Percentiles rank a stretch among this genome's conserved stretches.
Conservation (phyloP, 1,140 invertebrate species). For the Leptopilina clavipes region DNA sequence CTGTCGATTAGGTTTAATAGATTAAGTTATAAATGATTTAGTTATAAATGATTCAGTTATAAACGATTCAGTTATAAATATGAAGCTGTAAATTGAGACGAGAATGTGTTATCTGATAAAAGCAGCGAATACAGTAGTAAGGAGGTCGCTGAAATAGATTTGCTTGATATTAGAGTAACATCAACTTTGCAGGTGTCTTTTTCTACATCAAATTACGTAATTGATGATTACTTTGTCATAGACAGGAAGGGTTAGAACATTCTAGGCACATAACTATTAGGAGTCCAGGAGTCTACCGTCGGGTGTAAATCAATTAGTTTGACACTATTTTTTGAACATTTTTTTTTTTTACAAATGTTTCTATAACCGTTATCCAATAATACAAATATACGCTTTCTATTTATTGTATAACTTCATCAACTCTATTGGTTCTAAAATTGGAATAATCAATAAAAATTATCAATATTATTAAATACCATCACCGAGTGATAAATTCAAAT, state of each 20-base stretch:
- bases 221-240: slow-evolving; percentile 35
- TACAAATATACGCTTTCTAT: too few relatives aligned
- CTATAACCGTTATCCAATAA: too few relatives aligned
- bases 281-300: slow-evolving; percentile 48
- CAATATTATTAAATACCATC: too few relatives aligned
- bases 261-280: slow-evolving; percentile 63
- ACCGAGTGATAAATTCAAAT: too few relatives aligned
- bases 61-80: too few relatives aligned
- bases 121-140: slow-evolving; percentile 59
- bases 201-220: slow-evolving; percentile 5
- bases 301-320: neutral
- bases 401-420: too few relatives aligned
- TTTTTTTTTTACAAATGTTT: neutral
- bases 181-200: slow-evolving; percentile 65
- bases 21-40: too few relatives aligned
- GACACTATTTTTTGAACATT: neutral
- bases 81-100: neutral
- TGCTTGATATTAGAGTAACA: slow-evolving; percentile 70
- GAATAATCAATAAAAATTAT: too few relatives aligned
- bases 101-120: slow-evolving; percentile 4
- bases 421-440: too few relatives aligned
- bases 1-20: too few relatives aligned
- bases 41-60: too few relatives aligned
- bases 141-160: slow-evolving; percentile 66
- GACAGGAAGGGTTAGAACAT: slow-evolving; percentile 67